Conservation (phyloP, 2,797 vertebrate species). For the Tinamus major region DNA sequence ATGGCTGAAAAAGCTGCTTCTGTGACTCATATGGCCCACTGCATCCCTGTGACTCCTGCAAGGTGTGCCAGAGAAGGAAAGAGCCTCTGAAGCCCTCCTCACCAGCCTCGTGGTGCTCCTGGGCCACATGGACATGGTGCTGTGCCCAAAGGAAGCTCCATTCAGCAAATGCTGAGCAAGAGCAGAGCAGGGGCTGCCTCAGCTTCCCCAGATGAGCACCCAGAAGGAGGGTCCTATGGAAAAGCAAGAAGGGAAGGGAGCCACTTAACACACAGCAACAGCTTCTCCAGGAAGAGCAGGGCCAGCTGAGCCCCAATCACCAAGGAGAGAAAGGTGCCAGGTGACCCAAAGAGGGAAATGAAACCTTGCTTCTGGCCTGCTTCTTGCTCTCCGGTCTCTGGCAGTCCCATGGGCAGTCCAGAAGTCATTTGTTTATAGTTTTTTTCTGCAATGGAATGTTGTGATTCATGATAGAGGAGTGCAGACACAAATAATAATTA, state of each 20-base stretch:
- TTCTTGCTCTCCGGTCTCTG: background rate
- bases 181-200: no score
- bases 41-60: background rate
- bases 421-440: background rate
- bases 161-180: background rate
- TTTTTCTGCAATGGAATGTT: background rate
- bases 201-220: no score
- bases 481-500: background rate
- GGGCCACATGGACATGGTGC: no score
- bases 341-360: background rate
- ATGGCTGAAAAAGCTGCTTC: no score
- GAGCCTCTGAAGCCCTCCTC: background rate
- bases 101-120: background rate
- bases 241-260: background rate
- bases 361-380: background rate
- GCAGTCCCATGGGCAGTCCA: no score
- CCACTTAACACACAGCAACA: background rate
- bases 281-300: background rate
- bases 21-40: no score
- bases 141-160: background rate
- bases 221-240: background rate
- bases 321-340: background rate
- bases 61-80: background rate
- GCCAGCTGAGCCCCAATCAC: no score
- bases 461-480: background rate